Evolutionary conservation across 2,113 vertebrate genomes (phyloP).

Genomic region (Argyrosomus japonicus): DNA sequence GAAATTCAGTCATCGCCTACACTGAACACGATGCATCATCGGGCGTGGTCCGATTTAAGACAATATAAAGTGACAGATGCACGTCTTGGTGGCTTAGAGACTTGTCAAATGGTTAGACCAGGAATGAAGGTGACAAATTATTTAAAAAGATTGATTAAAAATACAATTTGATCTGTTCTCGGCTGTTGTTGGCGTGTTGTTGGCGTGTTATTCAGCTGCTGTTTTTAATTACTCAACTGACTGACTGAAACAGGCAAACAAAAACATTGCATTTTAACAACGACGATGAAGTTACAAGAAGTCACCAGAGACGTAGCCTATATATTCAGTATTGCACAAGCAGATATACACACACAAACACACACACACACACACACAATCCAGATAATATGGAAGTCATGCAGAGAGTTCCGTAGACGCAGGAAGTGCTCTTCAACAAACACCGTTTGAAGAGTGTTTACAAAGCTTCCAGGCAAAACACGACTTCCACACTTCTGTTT

Average conservation of each 20-base stretch:
- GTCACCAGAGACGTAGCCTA: constrained; percentile 41
- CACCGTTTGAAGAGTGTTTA: constrained; percentile 49
- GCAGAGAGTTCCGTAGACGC: constrained; percentile 20
- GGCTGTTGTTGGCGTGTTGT: neutral
- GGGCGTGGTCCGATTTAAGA: neutral
- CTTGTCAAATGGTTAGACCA: neutral
- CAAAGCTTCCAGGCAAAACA: constrained; percentile 62
- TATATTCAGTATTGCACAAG: constrained; percentile 32
- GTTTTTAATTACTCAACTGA: neutral
- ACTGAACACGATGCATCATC: neutral
- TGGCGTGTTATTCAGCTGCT: neutral
- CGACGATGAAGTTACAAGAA: neutral
- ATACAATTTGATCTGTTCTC: neutral
- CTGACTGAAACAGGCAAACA: neutral
- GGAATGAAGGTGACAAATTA: neutral
- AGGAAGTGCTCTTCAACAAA: constrained; percentile 64
- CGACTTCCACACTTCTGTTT: constrained; percentile 26
- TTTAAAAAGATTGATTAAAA: neutral
- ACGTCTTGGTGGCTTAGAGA: too few relatives aligned
- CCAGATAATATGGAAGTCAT: constrained; percentile 7
- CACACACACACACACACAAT: constrained; percentile 4
- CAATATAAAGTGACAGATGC: neutral
- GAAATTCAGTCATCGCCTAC: too few relatives aligned
- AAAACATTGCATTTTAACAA: constrained; percentile 26
- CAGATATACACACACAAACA: constrained; percentile 8